Conservation (phyloP, 2,797 vertebrate genomes). For the Pristis pectinata region DNA sequence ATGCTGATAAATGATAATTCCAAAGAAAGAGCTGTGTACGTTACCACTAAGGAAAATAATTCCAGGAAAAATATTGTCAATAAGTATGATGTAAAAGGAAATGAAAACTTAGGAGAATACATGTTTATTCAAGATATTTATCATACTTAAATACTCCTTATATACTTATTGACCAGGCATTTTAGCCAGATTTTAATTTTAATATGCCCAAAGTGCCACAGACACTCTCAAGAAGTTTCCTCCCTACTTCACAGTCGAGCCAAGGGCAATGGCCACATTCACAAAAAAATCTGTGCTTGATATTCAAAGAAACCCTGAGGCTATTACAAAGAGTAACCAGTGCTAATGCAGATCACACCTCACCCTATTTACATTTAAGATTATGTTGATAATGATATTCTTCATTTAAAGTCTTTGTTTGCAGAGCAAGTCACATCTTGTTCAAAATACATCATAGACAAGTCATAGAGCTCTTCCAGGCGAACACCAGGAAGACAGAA, state of each 20-base stretch:
- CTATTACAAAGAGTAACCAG: not conserved
- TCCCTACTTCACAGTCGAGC: not conserved
- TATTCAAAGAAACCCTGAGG: not conserved
- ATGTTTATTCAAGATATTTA: not conserved
- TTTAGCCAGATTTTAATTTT: not conserved
- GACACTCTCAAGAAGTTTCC: not conserved
- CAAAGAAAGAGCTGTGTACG: not conserved
- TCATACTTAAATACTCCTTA: not conserved
- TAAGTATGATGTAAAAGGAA: not conserved
- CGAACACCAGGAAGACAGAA: not conserved
- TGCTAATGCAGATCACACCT: not conserved
- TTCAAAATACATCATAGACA: too few species aligned
- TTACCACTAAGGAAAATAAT: not conserved
- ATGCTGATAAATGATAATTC: not conserved
- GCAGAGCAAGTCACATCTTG: not conserved
- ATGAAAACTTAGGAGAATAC: not conserved
- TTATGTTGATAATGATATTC: not conserved
- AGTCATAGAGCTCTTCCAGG: not conserved
- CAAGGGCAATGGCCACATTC: not conserved
- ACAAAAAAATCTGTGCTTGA: not conserved
- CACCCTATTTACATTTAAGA: not conserved
- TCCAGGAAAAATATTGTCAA: not conserved
- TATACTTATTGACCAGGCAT: not conserved
- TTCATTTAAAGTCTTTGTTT: not conserved
- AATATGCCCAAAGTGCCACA: not conserved